These are phyloP conservation scores for Sminthopsis crassicaudata DNA, from an alignment of 2,113 vertebrate genomes.

Conservation along the genomic window DNA sequence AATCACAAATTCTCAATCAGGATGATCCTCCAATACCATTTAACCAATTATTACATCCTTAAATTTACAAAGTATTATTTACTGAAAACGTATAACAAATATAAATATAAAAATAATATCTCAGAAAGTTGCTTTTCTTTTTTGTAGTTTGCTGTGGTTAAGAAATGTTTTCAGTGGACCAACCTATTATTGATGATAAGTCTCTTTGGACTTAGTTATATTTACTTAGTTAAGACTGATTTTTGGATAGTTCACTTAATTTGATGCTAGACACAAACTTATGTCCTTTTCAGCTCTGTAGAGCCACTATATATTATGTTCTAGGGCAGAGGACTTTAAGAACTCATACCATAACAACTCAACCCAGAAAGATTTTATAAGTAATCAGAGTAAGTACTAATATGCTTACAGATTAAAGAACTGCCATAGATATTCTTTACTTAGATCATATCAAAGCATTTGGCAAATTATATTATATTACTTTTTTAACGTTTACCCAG, in stretches of 20 bases:
- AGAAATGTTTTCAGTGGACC: background rate
- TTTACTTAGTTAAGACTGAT: background rate
- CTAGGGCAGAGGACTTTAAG: background rate
- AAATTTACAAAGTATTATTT: background rate
- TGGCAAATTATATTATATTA: background rate
- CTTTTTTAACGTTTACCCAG: background rate
- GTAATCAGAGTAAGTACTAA: background rate
- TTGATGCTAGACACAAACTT: background rate
- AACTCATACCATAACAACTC: background rate
- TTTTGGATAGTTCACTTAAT: background rate
- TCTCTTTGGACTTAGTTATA: background rate
- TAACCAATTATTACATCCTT: background rate
- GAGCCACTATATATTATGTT: background rate
- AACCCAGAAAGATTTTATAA: background rate
- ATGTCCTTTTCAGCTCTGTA: background rate
- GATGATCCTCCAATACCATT: background rate
- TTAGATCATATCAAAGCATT: background rate
- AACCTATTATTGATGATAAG: background rate
- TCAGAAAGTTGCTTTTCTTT: background rate
- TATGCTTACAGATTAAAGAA: background rate
- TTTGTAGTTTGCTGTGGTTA: background rate
- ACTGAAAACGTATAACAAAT: background rate
- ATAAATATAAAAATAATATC: background rate
- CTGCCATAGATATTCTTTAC: background rate
- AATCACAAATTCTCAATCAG: background rate